phyloP scores from a whole-genome alignment of 1,140 invertebrate species.

The Hermetia illucens region DNA sequence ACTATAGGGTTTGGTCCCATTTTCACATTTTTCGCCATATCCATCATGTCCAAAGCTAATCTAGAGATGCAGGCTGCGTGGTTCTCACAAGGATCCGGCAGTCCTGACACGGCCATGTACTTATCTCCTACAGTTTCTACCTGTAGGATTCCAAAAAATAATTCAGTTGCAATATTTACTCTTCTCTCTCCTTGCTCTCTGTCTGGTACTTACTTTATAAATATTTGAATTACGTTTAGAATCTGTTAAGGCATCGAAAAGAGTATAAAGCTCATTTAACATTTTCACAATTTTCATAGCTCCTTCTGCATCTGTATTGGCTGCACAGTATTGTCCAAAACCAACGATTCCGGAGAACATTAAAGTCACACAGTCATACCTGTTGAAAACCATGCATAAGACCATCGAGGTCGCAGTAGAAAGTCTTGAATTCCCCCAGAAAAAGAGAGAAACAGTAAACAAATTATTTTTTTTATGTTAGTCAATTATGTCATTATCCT shows the following conservation, averaged over 20 bases:
- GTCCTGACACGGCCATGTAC: slow-evolving; percentile 96
- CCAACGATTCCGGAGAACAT: slow-evolving; percentile 91
- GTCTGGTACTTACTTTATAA: slow-evolving; percentile 92
- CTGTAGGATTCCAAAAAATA: slow-evolving; percentile 48
- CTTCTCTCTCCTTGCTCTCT: too few relatives aligned
- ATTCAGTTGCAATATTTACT: too few relatives aligned
- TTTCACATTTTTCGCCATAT: slow-evolving; percentile 71
- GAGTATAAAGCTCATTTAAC: slow-evolving; percentile 81
- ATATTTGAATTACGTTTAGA: slow-evolving; percentile 83
- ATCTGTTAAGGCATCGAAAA: slow-evolving; percentile 83
- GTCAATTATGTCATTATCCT: too few relatives aligned
- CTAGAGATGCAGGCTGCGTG: slow-evolving; percentile 89
- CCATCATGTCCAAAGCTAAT: slow-evolving; percentile 92
- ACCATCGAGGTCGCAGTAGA: too few relatives aligned
- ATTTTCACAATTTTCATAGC: slow-evolving; percentile 89
- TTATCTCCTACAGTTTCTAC: slow-evolving; percentile 99
- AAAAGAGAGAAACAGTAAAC: too few relatives aligned
- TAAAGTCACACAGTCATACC: slow-evolving; percentile 78
- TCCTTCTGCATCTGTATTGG: slow-evolving; percentile 68
- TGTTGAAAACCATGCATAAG: slow-evolving; percentile 23
- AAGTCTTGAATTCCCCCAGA: too few relatives aligned
- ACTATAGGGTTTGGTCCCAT: slow-evolving; percentile 78
- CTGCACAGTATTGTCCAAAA: slow-evolving; percentile 75
- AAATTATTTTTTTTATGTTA: too few relatives aligned
- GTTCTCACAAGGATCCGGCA: slow-evolving; percentile 80